phyloP scores from a whole-genome alignment of 2,113 vertebrate species.

The Gambusia holbrooki region DNA sequence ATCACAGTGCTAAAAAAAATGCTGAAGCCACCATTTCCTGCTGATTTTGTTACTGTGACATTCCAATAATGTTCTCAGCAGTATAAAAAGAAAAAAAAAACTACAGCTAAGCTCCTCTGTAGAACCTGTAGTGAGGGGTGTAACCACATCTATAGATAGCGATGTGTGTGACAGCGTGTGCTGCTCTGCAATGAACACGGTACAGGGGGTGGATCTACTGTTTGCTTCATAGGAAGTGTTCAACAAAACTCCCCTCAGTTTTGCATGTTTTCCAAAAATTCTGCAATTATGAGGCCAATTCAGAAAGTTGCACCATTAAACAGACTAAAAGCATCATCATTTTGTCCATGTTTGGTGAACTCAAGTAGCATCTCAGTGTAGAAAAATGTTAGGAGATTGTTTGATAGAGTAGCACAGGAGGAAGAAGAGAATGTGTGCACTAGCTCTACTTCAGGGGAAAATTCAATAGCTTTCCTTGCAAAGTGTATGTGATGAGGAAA shows the following conservation, averaged over 20 bases:
- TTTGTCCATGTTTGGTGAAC: constrained; percentile 10
- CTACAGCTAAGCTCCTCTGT: constrained; percentile 69
- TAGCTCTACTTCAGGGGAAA: constrained; percentile 41
- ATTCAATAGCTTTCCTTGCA: constrained; percentile 33
- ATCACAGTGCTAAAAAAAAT: constrained; percentile 25
- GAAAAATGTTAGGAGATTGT: constrained; percentile 24
- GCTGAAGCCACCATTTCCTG: constrained; percentile 55
- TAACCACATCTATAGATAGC: constrained; percentile 81
- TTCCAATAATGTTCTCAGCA: constrained; percentile 79
- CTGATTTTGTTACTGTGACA: constrained; percentile 67
- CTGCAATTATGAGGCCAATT: background rate
- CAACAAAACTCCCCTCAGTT: constrained; percentile 31
- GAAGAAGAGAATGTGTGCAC: constrained; percentile 26
- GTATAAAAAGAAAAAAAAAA: constrained; percentile 80
- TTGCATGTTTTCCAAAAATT: constrained; percentile 41
- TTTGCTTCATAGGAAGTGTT: constrained; percentile 60
- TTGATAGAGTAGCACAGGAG: constrained; percentile 24
- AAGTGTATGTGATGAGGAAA: constrained; percentile 64
- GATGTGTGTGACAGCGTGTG: constrained; percentile 69
- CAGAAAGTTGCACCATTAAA: background rate
- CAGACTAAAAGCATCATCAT: background rate
- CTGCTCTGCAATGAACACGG: constrained; percentile 75
- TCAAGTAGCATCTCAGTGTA: constrained; percentile 12
- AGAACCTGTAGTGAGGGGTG: constrained; percentile 78
- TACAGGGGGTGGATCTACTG: constrained; percentile 71